Evolutionary conservation across 2,888 invertebrate genomes (phyloP), one percentile per base, ranked within the genome.

Genomic region (Pheosia gnoma): DNA sequence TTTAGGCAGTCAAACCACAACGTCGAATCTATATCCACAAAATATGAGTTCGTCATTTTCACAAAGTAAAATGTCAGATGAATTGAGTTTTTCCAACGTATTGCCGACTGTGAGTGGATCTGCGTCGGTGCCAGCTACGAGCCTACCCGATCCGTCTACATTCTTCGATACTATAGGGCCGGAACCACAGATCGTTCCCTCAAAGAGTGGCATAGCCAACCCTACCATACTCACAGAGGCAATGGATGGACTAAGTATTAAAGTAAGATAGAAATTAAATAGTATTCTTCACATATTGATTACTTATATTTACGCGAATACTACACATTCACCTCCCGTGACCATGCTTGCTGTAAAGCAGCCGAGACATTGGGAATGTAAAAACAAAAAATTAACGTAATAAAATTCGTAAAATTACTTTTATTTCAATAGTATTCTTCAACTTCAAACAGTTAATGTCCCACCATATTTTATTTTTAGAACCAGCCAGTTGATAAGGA

Each of bases 401-500:
- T 1, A 41, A 41, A 41, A 41, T 41, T 8, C 41, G 8, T 41
- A 41, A 41, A 7, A 3, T 41, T 3, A 41, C 3, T 41, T 41
- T 45, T 45, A 7, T 39, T 39, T 39, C 7, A 39, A 43, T 43
- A 8, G 9, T 43, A 43, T 43, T 9, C 10, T 1, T 43, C 4
- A 3, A 9, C 10, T 43, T 43, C 25, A 25, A 25, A 25, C 25
- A 25, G 25, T 25, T 43, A 3, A 9, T 9, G 10, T 9, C 2
- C 4, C 8, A 43, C 8, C 4, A 25, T 25, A 13, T 61, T 58
- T 55, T 61, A 11, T 43, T 73, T 72, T 52, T 66, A 94, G 94
- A 91, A 91, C 60, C 89, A 90, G 66, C 92, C 92, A 11, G 86
- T 89, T 4, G 94, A 95, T 52, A 93, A 93, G 65, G 95, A 95